Evolutionary conservation across 2,888 invertebrate species (phyloP).

Genomic region (Neoaliturus tenellus): DNA sequence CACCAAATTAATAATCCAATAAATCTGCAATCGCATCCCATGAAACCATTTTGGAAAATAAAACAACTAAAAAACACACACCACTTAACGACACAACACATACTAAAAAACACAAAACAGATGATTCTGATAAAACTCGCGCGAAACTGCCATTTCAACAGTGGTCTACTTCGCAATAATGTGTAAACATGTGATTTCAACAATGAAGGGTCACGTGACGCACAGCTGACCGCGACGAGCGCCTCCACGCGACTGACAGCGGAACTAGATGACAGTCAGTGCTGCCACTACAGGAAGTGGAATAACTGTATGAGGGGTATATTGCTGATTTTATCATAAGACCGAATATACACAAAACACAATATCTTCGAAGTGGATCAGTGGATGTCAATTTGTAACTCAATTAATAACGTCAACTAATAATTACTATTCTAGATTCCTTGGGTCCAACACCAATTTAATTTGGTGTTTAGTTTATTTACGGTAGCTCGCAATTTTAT

Average conservation of each 20-base stretch:
- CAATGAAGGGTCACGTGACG: neutral
- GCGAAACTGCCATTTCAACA: neutral
- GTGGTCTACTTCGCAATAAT: neutral
- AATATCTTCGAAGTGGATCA: no score
- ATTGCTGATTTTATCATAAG: neutral
- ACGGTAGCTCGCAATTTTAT: no score
- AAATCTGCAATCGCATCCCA: neutral
- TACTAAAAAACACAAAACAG: neutral
- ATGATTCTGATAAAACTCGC: neutral
- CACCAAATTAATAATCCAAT: neutral
- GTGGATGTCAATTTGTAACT: neutral
- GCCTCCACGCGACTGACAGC: neutral
- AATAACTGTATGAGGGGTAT: neutral
- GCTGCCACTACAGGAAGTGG: neutral
- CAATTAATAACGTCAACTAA: neutral
- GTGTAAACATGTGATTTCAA: neutral
- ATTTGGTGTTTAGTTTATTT: no score
- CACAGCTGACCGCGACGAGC: neutral
- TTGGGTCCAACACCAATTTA: neutral
- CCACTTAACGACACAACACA: neutral
- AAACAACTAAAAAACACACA: neutral
- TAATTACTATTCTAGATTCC: neutral
- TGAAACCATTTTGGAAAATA: neutral
- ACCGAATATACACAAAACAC: neutral
- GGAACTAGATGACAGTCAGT: conserved; percentile 11